Conservation (phyloP, 2,113 vertebrate species). For the Probosciger aterrimus region DNA sequence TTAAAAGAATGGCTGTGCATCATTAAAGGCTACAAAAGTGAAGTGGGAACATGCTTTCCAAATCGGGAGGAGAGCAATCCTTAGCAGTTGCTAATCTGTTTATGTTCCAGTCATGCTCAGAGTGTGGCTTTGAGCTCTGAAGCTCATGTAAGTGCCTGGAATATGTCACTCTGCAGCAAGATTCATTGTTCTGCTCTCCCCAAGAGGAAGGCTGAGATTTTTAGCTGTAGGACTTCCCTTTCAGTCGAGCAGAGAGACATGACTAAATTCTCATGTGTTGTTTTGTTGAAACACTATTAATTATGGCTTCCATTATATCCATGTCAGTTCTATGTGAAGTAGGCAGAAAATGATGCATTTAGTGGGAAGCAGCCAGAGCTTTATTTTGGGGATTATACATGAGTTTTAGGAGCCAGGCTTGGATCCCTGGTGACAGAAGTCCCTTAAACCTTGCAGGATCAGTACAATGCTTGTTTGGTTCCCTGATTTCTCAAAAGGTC, state of each 20-base stretch:
- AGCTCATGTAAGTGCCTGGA: constrained; percentile 48
- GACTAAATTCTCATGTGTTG: constrained; percentile 2
- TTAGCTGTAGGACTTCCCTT: constrained; percentile 19
- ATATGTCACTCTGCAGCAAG: not conserved
- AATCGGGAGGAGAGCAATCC: constrained; percentile 15
- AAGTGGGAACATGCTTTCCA: constrained; percentile 1
- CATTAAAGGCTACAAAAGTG: not conserved
- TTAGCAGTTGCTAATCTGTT: constrained; percentile 32
- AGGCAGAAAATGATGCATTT: not conserved
- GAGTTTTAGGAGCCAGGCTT: not conserved
- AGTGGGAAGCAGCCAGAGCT: not conserved
- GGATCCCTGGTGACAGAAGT: not conserved
- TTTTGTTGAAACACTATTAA: constrained; percentile 17
- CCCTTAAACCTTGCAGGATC: not conserved
- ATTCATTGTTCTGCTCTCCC: constrained; percentile 23
- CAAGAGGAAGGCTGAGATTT: not conserved
- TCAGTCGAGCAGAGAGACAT: not conserved
- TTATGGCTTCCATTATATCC: constrained; percentile 8
- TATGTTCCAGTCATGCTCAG: constrained; percentile 32
- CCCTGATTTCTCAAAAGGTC: not conserved
- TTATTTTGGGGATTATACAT: not conserved
- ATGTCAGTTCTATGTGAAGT: not conserved
- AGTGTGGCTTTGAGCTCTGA: constrained; percentile 27
- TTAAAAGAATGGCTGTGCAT: not conserved
- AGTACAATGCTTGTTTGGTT: not conserved